Conservation (phyloP, 2,113 vertebrate species). For the Corythornis madagascariensis region DNA sequence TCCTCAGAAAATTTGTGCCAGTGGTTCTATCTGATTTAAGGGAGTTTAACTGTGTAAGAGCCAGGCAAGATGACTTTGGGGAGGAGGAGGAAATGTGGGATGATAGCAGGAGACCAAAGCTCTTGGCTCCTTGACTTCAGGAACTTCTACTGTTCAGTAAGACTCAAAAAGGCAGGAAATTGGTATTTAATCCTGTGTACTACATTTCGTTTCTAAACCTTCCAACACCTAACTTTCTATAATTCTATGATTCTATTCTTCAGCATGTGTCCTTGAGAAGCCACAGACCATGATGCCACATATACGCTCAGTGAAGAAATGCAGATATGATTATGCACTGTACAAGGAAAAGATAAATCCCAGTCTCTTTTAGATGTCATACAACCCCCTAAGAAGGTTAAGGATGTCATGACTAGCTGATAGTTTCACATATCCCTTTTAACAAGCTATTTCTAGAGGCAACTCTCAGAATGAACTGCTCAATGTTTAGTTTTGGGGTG, state of each 20-base stretch:
- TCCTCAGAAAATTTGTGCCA: background rate
- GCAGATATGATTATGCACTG: background rate
- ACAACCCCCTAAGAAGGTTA: background rate
- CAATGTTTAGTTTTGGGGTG: background rate
- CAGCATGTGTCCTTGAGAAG: background rate
- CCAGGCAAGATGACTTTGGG: background rate
- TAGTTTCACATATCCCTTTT: background rate
- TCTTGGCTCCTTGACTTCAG: background rate
- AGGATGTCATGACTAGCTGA: background rate
- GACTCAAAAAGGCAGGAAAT: background rate
- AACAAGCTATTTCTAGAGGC: constrained; percentile 21
- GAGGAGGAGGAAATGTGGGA: background rate
- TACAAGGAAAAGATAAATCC: background rate
- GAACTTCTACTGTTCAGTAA: background rate
- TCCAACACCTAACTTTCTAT: too few relatives aligned
- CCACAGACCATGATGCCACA: accelerated
- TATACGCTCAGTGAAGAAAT: background rate
- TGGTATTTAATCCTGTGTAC: background rate
- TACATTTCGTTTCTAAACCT: background rate
- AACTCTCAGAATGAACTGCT: background rate
- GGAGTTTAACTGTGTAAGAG: background rate
- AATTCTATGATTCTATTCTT: background rate
- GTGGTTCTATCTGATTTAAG: background rate
- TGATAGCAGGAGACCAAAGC: background rate
- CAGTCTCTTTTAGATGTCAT: background rate